These are phyloP conservation scores for Cancer borealis DNA, from an alignment of 2,888 invertebrate genomes.

Conservation along the genomic window DNA sequence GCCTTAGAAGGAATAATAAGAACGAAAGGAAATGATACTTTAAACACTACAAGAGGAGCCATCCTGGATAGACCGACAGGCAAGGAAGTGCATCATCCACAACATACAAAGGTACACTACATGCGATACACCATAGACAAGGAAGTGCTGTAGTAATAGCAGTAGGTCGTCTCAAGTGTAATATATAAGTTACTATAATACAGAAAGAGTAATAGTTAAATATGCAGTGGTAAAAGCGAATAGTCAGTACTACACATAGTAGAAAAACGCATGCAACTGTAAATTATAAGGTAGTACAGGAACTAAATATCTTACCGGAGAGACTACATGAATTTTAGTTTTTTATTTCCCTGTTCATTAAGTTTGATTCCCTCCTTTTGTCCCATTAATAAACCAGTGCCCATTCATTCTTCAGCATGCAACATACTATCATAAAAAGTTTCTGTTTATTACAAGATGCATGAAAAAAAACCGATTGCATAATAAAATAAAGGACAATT, in stretches of 20 bases:
- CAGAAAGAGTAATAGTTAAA: not conserved
- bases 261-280: not conserved
- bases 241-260: not conserved
- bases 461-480: not conserved
- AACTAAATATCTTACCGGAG: too few species aligned
- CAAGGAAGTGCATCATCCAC: not conserved
- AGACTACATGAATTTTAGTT: not conserved
- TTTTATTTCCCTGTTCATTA: not conserved
- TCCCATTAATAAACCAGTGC: not conserved
- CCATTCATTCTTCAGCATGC: conserved; percentile 14
- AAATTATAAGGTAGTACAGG: not conserved
- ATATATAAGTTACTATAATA: not conserved
- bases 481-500: not conserved
- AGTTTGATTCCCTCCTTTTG: not conserved
- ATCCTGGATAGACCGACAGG: not conserved
- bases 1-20: not conserved
- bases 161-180: not conserved
- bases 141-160: not conserved
- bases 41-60: not conserved
- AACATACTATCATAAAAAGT: not conserved
- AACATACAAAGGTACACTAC: not conserved
- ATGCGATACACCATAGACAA: not conserved
- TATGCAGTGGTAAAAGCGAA: not conserved
- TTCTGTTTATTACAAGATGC: not conserved
- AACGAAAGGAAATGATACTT: not conserved